Evolutionary conservation across 2,113 vertebrate genomes (phyloP).

Genomic region (Neodontobutis hainanensis): DNA sequence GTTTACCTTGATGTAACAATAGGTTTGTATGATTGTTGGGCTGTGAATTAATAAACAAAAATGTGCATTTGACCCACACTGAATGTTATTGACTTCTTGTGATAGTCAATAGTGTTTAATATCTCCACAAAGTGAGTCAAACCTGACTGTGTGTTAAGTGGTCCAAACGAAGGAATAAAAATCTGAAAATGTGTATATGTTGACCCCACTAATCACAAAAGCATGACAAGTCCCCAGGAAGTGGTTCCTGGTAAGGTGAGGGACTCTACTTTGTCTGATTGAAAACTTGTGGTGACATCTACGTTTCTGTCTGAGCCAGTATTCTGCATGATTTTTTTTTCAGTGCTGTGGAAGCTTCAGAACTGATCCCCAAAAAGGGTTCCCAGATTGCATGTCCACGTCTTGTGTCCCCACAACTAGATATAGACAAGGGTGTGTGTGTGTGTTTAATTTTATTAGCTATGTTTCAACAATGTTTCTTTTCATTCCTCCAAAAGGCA

Average conservation of each 20-base stretch:
- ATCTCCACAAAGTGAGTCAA: too few relatives aligned
- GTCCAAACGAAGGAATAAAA: too few relatives aligned
- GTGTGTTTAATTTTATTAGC: too few relatives aligned
- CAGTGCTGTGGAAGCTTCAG: conserved; percentile 8
- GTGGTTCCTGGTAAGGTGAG: background rate
- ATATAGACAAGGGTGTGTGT: conserved; percentile 5
- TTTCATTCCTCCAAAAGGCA: too few relatives aligned
- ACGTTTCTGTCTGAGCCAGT: background rate
- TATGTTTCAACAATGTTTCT: too few relatives aligned
- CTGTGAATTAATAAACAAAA: background rate
- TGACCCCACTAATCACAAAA: background rate
- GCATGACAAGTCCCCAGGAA: background rate
- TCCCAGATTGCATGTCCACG: conserved; percentile 5
- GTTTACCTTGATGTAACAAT: too few relatives aligned
- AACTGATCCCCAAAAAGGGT: conserved; percentile 7
- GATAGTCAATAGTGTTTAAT: too few relatives aligned
- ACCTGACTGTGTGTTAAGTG: too few relatives aligned
- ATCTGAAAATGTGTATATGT: too few relatives aligned
- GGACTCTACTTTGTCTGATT: conserved; percentile 11
- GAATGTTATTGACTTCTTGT: background rate
- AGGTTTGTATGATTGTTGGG: background rate
- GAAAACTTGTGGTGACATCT: conserved; percentile 16
- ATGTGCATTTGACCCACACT: too few relatives aligned
- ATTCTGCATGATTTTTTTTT: conserved; percentile 17
- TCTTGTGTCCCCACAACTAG: background rate